These are phyloP conservation scores for Hedychridium roseum DNA, from an alignment of 2,888 invertebrate genomes.

Conservation along the genomic window DNA sequence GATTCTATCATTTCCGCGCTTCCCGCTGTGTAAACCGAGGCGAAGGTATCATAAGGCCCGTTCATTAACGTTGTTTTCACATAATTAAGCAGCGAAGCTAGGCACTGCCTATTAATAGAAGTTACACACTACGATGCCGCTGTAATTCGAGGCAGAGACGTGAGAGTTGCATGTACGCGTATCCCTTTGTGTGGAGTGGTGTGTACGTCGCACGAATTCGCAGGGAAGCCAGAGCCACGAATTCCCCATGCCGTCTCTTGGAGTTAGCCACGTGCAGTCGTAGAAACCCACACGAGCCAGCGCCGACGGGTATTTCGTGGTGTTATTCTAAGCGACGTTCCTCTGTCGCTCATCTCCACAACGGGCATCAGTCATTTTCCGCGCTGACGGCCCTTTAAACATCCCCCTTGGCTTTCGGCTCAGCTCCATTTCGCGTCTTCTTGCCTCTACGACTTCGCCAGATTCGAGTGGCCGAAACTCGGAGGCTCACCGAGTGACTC, in stretches of 20 bases:
- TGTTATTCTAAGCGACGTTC: conserved; percentile 42
- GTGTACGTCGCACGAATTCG: background rate
- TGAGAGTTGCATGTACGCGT: background rate
- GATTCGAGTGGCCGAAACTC: no score
- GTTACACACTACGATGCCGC: background rate
- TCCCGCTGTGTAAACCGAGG: no score
- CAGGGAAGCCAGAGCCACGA: background rate
- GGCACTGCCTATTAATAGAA: conserved; percentile 34
- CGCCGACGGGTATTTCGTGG: conserved; percentile 26
- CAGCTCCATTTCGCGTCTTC: no score
- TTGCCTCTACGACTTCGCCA: no score
- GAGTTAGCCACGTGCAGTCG: conserved; percentile 2
- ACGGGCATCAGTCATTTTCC: conserved; percentile 51
- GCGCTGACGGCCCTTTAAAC: conserved; percentile 45
- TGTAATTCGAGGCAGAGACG: background rate
- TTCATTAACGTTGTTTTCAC: conserved; percentile 48
- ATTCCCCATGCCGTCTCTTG: no score
- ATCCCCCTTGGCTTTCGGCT: no score
- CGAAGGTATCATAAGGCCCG: conserved; percentile 12
- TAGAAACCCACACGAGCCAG: conserved; percentile 11
- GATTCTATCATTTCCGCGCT: no score
- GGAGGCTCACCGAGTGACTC: no score
- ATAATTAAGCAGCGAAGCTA: conserved; percentile 42
- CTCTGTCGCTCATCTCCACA: conserved; percentile 6
- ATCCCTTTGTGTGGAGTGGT: background rate